Percentiles rank a stretch among this genome's conserved stretches.
phyloP scores from a whole-genome alignment of 2,888 invertebrate species.

The Limnephilus marmoratus region DNA sequence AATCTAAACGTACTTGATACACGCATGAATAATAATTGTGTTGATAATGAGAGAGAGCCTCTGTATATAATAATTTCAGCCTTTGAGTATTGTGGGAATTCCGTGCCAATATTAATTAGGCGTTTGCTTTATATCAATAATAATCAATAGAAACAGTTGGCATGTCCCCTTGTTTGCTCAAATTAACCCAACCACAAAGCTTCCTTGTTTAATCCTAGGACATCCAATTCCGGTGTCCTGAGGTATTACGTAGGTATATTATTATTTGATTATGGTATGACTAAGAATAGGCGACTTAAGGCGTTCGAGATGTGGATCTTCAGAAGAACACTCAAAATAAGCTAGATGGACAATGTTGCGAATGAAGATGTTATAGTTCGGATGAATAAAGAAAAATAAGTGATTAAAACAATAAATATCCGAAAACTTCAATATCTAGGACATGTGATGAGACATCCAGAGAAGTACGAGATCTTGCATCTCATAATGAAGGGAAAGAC shows the following conservation, averaged over 20 bases:
- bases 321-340: too few species aligned
- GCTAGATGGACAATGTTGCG: too few species aligned
- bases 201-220: background rate
- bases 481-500: too few species aligned
- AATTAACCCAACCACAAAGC: background rate
- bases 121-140: slow-evolving; percentile 50
- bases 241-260: background rate
- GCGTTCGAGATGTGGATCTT: too few species aligned
- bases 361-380: too few species aligned
- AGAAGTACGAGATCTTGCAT: too few species aligned
- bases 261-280: background rate
- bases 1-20: too few species aligned
- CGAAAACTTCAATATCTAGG: too few species aligned
- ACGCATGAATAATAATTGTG: background rate
- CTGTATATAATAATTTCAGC: background rate
- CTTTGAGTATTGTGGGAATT: slow-evolving; percentile 8
- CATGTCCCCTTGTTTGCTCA: background rate
- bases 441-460: too few species aligned
- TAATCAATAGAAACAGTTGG: slow-evolving; percentile 40
- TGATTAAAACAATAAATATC: too few species aligned
- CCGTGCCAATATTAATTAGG: slow-evolving; percentile 47
- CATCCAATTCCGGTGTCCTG: background rate
- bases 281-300: background rate
- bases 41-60: background rate
- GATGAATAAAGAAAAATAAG: too few species aligned